These are phyloP conservation scores for Agrochola lota DNA, from an alignment of 2,888 invertebrate genomes.

Conservation along the genomic window DNA sequence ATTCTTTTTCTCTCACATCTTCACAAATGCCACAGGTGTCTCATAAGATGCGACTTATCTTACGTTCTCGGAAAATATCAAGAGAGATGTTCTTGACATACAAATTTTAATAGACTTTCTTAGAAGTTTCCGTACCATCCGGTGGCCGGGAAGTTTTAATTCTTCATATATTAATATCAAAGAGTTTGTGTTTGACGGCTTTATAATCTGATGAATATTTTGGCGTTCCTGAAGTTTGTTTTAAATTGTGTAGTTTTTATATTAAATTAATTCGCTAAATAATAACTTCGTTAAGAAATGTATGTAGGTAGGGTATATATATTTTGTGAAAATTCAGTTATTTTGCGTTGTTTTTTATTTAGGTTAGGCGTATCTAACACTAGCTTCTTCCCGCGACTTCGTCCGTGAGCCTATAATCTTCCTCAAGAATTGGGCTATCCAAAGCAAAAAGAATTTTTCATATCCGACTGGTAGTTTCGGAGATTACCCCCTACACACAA, in stretches of 20 bases:
- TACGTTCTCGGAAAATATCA: slow-evolving; percentile 17
- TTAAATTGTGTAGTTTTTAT: background rate
- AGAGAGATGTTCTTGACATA: slow-evolving; percentile 43
- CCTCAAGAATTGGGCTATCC: no score
- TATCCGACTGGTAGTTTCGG: no score
- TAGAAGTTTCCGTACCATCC: slow-evolving; percentile 34
- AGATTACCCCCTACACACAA: no score
- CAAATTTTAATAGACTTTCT: slow-evolving; percentile 52
- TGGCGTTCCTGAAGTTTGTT: background rate
- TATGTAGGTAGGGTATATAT: no score
- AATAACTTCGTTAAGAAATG: no score
- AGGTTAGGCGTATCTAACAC: no score
- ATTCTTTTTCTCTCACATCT: background rate
- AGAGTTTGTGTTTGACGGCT: slow-evolving; percentile 23
- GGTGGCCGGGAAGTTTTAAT: slow-evolving; percentile 28
- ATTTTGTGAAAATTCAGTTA: no score
- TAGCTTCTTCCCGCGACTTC: no score
- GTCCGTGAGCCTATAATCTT: no score
- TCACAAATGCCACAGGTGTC: slow-evolving; percentile 21
- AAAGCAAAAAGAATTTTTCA: no score
- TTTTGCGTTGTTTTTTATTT: no score
- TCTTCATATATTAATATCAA: slow-evolving; percentile 20
- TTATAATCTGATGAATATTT: slow-evolving; percentile 11
- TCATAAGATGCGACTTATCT: background rate
- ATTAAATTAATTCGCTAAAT: no score